Percentiles rank a stretch among this genome's conserved stretches.
phyloP scores from a whole-genome alignment of 2,797 vertebrate species.

The Vespertilio murinus region DNA sequence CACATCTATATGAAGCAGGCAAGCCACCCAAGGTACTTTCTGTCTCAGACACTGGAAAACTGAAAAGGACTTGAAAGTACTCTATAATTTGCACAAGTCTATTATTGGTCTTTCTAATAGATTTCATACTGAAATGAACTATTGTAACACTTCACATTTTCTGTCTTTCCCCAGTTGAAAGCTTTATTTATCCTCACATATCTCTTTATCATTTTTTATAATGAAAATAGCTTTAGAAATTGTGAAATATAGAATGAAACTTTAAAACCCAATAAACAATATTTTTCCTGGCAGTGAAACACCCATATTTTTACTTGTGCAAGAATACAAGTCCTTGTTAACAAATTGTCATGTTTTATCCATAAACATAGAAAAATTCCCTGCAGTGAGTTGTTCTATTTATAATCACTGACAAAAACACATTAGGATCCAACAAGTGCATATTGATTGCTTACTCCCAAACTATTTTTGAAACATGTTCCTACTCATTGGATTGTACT shows the following conservation, averaged over 20 bases:
- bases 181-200: background rate
- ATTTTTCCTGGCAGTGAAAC: background rate
- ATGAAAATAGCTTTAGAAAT: constrained; percentile 18
- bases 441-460: constrained; percentile 66
- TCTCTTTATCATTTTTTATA: background rate
- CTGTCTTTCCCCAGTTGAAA: background rate
- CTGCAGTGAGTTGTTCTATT: constrained; percentile 53
- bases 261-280: background rate
- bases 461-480: constrained; percentile 69
- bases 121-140: constrained; percentile 14
- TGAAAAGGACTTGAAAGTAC: background rate
- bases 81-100: background rate
- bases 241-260: background rate
- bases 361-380: constrained; percentile 44
- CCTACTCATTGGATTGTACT: constrained; percentile 26
- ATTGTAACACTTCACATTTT: background rate
- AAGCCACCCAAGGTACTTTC: background rate
- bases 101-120: constrained; percentile 22
- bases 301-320: background rate
- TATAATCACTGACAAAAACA: constrained; percentile 63
- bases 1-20: background rate
- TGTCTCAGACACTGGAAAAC: background rate
- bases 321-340: constrained; percentile 33
- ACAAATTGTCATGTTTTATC: constrained; percentile 40
- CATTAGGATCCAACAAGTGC: constrained; percentile 63